Conservation (phyloP, 2,797 vertebrate genomes). For the Epinephelus malabaricus region DNA sequence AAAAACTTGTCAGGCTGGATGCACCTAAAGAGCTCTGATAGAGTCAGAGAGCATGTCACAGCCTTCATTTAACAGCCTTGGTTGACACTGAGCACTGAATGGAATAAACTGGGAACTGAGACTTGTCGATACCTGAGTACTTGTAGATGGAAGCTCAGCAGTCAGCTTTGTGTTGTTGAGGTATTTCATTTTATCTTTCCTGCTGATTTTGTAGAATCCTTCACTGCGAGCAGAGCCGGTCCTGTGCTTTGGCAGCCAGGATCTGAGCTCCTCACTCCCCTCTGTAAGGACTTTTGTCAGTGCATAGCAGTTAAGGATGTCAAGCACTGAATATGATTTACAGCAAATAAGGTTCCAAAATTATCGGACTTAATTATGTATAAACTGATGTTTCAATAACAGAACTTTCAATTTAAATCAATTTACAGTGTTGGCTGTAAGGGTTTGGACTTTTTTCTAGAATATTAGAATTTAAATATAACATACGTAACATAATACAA, state of each 20-base stretch:
- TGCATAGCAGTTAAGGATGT: constrained; percentile 89
- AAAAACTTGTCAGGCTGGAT: too few species aligned
- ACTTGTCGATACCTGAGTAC: constrained; percentile 87
- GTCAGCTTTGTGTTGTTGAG: constrained; percentile 85
- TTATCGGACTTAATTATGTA: neutral
- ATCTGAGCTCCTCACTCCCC: constrained; percentile 84
- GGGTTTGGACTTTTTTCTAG: neutral
- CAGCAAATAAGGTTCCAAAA: neutral
- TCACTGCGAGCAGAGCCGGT: constrained; percentile 95
- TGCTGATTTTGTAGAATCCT: constrained; percentile 96
- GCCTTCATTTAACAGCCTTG: too few species aligned
- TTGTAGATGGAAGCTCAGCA: constrained; percentile 85
- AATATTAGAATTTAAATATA: neutral
- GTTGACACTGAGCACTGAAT: neutral
- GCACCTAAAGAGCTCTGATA: too few species aligned
- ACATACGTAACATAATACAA: neutral
- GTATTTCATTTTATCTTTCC: constrained; percentile 94
- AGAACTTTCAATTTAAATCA: neutral
- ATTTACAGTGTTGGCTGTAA: too few species aligned
- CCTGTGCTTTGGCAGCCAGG: constrained; percentile 88
- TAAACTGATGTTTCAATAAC: neutral
- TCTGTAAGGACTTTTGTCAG: constrained; percentile 90
- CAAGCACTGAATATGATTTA: constrained; percentile 13
- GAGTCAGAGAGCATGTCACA: too few species aligned
- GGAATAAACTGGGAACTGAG: neutral